Percentiles rank a stretch among this genome's conserved stretches.
Conservation (phyloP, 2,888 invertebrate species). For the Synergus japonicus region DNA sequence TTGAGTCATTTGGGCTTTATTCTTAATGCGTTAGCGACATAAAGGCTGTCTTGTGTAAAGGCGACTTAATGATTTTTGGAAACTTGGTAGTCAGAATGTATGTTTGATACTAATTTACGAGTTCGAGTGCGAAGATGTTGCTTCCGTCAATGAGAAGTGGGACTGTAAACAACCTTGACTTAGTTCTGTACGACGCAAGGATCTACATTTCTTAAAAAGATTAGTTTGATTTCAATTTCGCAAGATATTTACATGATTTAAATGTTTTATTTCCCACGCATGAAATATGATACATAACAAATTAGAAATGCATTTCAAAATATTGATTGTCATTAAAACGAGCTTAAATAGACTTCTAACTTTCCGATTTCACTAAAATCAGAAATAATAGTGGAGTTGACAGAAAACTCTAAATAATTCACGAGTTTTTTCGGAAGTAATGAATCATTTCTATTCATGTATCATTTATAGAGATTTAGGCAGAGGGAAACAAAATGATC, state of each 20-base stretch:
- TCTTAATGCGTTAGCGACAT: background rate
- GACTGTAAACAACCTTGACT: constrained; percentile 35
- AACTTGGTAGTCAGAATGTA: background rate
- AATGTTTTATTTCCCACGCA: background rate
- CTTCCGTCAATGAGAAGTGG: constrained; percentile 29
- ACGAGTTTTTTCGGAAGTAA: background rate
- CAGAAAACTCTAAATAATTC: constrained; percentile 12
- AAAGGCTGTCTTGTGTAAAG: background rate
- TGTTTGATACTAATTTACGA: constrained; percentile 26
- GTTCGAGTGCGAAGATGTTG: constrained; percentile 12
- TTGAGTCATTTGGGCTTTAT: background rate
- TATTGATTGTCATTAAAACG: background rate
- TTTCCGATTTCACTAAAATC: background rate
- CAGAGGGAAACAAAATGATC: constrained; percentile 1
- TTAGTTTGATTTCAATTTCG: background rate
- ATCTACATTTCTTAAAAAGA: background rate
- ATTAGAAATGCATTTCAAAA: too few species aligned
- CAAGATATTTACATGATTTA: background rate
- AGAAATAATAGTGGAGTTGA: background rate
- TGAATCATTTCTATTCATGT: constrained; percentile 7
- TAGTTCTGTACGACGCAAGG: constrained; percentile 27
- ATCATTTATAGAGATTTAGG: constrained; percentile 4
- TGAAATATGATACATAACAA: background rate
- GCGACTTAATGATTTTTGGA: background rate
- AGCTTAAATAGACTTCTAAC: background rate